Evolutionary conservation across 2,888 invertebrate genomes (phyloP), one percentile per base, ranked within the genome.

Genomic region (Bellardia pandia): DNA sequence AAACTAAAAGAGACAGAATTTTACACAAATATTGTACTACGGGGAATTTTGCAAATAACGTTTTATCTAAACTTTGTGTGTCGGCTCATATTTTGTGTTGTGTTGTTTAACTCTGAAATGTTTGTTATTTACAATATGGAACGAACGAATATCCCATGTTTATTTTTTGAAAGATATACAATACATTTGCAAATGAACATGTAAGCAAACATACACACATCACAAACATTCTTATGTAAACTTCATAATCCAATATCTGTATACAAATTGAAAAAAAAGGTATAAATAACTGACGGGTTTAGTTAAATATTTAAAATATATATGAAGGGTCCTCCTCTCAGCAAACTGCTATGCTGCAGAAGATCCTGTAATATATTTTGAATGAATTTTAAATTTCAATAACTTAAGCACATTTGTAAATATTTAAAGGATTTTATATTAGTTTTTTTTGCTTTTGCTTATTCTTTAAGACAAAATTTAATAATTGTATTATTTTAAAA

Each of bases 21-120:
- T 79, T 79, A 42, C n/a, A 74, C 69, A 69, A 79, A 79, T 72
- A 84, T 85, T 85, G 68, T 75, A 75, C 79, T 58, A 69, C 42
- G 16, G 85, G 79, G 85, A 75, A 79, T 85, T 85, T 69, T 14
- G 45, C 8, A 78, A 75, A 75, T 79, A 69, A 79, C 75, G 42
- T 85, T 85, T 33, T 79, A 69, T 62, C 60, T 14, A 37, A 78
- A 69, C 45, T 62, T 85, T 48, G 74, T 45, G 53, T 77, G 76
- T 48, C 45, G 58, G 23, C 3, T 40, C 37, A n/a, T 40, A 13
- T 42, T 45, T 68, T 64, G 40, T 40, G 16, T 68, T 78, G 33
- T 33, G 62, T 85, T 79, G 33, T 78, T 56, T 58, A 74, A 51
- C 48, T 78, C 56, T 51, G 53, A 85, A 74, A 77, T 69, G 79